These are phyloP conservation scores for Neocloeon triangulifer DNA, from an alignment of 1,140 invertebrate genomes.

Conservation along the genomic window DNA sequence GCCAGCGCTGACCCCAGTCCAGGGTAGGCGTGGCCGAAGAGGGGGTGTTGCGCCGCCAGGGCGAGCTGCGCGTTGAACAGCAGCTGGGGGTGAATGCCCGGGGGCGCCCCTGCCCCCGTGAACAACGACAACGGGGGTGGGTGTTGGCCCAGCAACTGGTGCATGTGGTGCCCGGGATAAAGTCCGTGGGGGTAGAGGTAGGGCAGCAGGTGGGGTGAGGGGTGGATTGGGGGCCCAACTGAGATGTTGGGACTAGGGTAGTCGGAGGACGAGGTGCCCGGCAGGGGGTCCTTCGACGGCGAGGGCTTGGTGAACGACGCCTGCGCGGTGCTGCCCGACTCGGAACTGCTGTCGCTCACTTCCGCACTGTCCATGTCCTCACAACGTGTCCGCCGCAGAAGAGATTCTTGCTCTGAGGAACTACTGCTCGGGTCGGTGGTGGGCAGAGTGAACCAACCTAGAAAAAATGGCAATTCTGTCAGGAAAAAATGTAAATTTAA, in stretches of 20 bases:
- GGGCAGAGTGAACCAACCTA: constrained; percentile 12
- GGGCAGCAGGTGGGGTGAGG: constrained; percentile 54
- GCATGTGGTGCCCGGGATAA: constrained; percentile 34
- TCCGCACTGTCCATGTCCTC: constrained; percentile 13
- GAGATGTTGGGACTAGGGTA: constrained; percentile 67
- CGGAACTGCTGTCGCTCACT: constrained; percentile 12
- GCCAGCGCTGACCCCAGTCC: constrained; percentile 22
- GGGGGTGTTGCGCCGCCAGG: constrained; percentile 52
- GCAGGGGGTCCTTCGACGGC: constrained; percentile 16
- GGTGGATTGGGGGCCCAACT: constrained; percentile 67
- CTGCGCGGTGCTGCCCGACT: constrained; percentile 15
- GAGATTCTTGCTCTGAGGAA: no score
- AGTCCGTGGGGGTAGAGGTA: constrained; percentile 75
- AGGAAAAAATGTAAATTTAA: no score
- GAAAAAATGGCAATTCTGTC: neutral
- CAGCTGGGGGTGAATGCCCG: constrained; percentile 40
- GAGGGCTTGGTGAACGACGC: constrained; percentile 19
- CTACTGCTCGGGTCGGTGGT: constrained; percentile 14
- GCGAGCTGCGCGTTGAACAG: constrained; percentile 63
- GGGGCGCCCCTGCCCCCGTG: neutral
- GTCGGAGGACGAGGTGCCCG: constrained; percentile 18
- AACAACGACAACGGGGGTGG: neutral
- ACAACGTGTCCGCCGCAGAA: no score
- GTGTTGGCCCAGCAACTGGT: neutral
- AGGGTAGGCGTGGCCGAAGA: constrained; percentile 37